Conservation (phyloP, 2,113 vertebrate genomes). For the Isurus oxyrinchus region DNA sequence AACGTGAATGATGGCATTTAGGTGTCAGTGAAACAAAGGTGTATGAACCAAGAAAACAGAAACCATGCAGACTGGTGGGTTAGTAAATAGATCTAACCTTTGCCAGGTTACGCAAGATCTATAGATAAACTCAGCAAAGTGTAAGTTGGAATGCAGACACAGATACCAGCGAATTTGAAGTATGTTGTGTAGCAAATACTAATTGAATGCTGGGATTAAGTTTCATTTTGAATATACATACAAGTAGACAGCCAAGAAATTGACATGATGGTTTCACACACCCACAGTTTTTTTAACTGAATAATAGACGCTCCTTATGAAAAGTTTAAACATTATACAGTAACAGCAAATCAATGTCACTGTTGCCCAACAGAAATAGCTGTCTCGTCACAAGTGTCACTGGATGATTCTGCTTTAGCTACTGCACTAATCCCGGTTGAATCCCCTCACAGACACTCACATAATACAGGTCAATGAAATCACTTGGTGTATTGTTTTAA, state of each 20-base stretch:
- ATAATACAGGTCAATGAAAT: not conserved
- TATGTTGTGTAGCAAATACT: not conserved
- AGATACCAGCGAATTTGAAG: not conserved
- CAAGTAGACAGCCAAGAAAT: not conserved
- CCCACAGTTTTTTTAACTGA: not conserved
- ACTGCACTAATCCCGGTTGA: not conserved
- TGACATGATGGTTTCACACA: not conserved
- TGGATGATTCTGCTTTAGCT: not conserved
- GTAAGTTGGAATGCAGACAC: not conserved
- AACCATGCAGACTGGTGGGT: not conserved
- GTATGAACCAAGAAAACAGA: not conserved
- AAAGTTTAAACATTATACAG: not conserved
- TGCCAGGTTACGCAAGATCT: not conserved
- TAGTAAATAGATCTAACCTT: not conserved
- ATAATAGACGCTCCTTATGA: not conserved
- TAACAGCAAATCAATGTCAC: not conserved
- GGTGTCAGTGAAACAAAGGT: not conserved
- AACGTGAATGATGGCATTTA: not conserved
- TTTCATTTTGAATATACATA: not conserved
- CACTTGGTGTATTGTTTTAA: not conserved
- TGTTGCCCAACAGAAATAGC: not conserved
- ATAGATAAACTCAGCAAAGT: not conserved
- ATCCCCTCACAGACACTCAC: not conserved
- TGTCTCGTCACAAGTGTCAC: not conserved
- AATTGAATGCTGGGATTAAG: not conserved